phyloP scores from a whole-genome alignment of 2,113 vertebrate species.

The Gavialis gangeticus region DNA sequence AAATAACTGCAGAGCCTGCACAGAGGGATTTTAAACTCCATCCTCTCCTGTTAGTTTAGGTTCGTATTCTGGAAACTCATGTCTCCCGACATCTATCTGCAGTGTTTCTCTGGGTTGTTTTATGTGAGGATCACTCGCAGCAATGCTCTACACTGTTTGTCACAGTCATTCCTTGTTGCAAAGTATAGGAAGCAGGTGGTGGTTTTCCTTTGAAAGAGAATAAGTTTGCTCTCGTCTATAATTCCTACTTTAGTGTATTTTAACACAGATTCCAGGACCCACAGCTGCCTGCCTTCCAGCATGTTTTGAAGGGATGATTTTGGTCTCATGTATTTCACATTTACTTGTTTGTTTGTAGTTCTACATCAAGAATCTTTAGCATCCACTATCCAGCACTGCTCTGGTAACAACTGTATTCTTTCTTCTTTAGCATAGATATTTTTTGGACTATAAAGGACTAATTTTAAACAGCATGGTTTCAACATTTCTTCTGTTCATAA shows the following conservation, averaged over 20 bases:
- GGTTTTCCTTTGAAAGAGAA: neutral
- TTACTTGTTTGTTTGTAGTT: neutral
- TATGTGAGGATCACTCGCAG: neutral
- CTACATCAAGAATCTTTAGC: neutral
- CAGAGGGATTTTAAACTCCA: neutral
- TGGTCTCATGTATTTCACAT: neutral
- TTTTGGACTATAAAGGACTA: neutral
- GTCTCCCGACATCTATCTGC: conserved; percentile 1
- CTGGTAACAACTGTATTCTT: neutral
- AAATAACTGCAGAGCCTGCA: neutral
- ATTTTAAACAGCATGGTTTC: neutral
- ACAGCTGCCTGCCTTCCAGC: neutral
- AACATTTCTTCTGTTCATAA: neutral
- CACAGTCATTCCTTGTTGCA: neutral
- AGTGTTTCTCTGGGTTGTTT: neutral
- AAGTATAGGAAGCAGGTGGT: neutral
- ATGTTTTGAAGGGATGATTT: neutral
- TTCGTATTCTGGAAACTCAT: neutral
- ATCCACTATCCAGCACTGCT: neutral
- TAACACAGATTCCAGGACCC: neutral
- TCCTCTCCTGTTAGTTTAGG: neutral
- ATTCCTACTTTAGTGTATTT: neutral
- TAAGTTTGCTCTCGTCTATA: neutral
- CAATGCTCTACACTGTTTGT: conserved; percentile 3
- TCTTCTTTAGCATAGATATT: neutral